Evolutionary conservation across 2,888 invertebrate species (phyloP).

Genomic region (Tipula lateralis): DNA sequence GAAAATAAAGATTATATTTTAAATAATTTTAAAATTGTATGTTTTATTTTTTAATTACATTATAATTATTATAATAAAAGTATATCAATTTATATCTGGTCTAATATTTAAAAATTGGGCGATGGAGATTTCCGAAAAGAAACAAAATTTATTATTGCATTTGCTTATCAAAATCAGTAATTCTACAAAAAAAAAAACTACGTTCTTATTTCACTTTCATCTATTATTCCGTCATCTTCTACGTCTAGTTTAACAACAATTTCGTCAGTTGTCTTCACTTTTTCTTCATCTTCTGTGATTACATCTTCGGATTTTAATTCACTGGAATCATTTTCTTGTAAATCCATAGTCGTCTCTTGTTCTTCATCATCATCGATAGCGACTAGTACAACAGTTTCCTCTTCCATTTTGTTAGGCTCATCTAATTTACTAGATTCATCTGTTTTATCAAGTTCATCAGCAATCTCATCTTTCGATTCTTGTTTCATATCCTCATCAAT

Average conservation of each 20-base stretch:
- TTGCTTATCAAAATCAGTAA: background rate
- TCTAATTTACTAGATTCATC: background rate
- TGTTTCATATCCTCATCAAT: background rate
- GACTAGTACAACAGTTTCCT: background rate
- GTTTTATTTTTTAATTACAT: background rate
- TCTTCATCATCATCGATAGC: background rate
- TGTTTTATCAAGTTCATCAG: background rate
- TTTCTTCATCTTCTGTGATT: background rate
- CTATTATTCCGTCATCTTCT: background rate
- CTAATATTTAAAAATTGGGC: background rate
- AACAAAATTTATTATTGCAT: background rate
- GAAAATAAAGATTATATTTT: background rate
- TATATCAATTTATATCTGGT: background rate
- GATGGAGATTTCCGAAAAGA: background rate
- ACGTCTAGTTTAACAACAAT: background rate
- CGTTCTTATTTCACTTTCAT: background rate
- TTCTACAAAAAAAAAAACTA: background rate
- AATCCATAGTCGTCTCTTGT: background rate
- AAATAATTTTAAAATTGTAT: background rate
- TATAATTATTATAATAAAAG: conserved; percentile 1
- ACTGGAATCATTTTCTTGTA: background rate
- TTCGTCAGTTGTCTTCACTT: background rate
- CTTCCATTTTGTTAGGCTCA: too few relatives aligned
- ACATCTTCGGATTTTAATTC: background rate
- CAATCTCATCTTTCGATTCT: too few relatives aligned